Percentiles rank a stretch among this genome's conserved stretches.
Evolutionary conservation across 2,113 vertebrate genomes (phyloP).

Genomic region (Nothoprocta pentlandii): DNA sequence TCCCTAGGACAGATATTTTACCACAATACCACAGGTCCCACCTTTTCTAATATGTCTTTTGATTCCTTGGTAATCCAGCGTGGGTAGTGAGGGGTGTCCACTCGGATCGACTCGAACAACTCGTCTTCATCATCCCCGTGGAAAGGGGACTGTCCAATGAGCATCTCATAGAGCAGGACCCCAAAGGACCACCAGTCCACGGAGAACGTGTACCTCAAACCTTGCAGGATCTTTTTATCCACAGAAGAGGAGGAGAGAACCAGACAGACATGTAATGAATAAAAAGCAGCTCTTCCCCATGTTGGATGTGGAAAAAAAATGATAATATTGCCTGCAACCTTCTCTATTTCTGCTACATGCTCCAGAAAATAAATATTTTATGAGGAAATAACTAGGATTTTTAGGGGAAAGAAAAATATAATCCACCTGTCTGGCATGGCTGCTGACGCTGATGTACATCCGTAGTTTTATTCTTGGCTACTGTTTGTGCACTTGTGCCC

Average conservation of each 20-base stretch:
- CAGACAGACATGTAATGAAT: rapidly evolving
- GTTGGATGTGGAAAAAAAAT: not conserved
- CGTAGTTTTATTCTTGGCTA: not conserved
- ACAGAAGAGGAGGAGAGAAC: not conserved
- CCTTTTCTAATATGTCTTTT: constrained; percentile 94
- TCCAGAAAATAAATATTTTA: not conserved
- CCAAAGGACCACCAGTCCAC: constrained; percentile 99
- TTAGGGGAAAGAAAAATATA: not conserved
- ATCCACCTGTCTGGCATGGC: not conserved
- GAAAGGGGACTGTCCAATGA: constrained; percentile 97
- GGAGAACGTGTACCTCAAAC: constrained; percentile 93
- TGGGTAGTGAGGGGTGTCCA: constrained; percentile 94
- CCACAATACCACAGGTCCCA: not conserved
- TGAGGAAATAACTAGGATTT: not conserved
- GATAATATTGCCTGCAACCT: not conserved
- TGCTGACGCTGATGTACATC: not conserved
- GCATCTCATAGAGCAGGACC: constrained; percentile 96
- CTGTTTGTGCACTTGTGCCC: not conserved
- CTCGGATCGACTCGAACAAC: constrained; percentile 95
- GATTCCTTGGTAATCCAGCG: constrained; percentile 97
- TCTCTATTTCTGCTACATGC: not conserved
- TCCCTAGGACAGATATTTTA: not conserved
- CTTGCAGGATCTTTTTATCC: constrained; percentile 88
- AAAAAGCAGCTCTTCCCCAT: not conserved
- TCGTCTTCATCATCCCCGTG: constrained; percentile 98